Base-by-base conservation (phyloP, 2,113 vertebrate species). In the Hemicordylus capensis region DNA sequence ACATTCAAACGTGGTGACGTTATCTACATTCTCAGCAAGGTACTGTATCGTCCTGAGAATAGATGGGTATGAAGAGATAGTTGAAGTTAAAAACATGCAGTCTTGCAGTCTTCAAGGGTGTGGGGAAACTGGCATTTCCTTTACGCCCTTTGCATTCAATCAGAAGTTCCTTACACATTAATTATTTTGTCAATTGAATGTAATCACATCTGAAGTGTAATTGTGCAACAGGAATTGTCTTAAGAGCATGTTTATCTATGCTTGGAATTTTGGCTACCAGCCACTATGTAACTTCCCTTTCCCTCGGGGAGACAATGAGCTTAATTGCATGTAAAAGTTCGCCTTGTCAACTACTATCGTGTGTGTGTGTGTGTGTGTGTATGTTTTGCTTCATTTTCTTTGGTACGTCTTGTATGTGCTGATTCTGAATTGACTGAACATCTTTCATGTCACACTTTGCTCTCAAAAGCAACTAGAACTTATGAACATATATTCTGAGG, bases 21-120 rank as follows among this genome's bases (percentile, higher is more conserved):
- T 94, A 98, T 99, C 95, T 98, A 99, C 95, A 98, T 99, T 93
- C 95, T 99, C 88, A 99, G 98, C 97, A 99, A 98, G 98, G 99
- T 99, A 98, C 1, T 75, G 87, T n/a, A 11, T 88, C 87, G 42
- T 69, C 0, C 72, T 89, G 75, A 63, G 76, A 88, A 88, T 91
- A 64, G 70, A 48, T 37, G 83, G 14, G 28, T 83, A 66, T 85
- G 51, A 86, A 91, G 67, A 80, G 81, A 64, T 76, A 90, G 64
- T 46, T 39, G 31, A 86, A 84, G 87, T 87, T 87, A 82, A 70
- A 87, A 94, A 83, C 84, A 83, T 80, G 89, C 80, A 86, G 89
- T 88, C 82, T 83, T 87, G 88, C 81, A 92, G 78, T 81, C 37
- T 88, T 4, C 22, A 44, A 77, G 85, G 83, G 87, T 89, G 92